These are phyloP conservation scores for Pissodes strobi DNA, from an alignment of 1,140 invertebrate genomes.

Conservation along the genomic window DNA sequence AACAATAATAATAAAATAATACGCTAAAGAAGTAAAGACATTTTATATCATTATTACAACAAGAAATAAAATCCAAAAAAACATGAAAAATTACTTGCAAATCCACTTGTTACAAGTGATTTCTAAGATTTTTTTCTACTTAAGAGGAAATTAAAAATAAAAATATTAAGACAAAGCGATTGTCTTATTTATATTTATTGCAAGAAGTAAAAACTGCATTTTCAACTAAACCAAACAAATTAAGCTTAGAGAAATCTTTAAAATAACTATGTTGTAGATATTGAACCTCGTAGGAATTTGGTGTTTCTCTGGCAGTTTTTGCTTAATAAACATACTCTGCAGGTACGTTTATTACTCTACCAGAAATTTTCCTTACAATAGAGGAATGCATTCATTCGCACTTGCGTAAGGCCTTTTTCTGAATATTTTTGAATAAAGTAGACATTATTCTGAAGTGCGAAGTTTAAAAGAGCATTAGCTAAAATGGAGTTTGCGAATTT, in stretches of 20 bases:
- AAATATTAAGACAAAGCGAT: too few species aligned
- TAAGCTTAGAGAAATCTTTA: conserved; percentile 21
- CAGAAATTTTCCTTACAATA: conserved; percentile 17
- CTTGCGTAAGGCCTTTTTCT: too few species aligned
- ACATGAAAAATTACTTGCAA: too few species aligned
- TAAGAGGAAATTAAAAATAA: too few species aligned
- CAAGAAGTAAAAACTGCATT: too few species aligned
- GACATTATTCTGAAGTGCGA: conserved; percentile 21
- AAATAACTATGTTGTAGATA: conserved; percentile 24
- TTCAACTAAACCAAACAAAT: conserved; percentile 10
- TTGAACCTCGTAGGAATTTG: conserved; percentile 19
- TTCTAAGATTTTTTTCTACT: too few species aligned
- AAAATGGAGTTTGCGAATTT: conserved; percentile 35
- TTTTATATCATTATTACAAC: too few species aligned
- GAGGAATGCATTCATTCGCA: conserved; percentile 13
- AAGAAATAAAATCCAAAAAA: too few species aligned
- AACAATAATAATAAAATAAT: too few species aligned
- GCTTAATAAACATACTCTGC: conserved; percentile 25
- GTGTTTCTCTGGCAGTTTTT: conserved; percentile 4
- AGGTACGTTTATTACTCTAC: conserved; percentile 24
- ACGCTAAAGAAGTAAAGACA: too few species aligned
- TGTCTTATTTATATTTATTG: too few species aligned
- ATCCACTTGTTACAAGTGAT: too few species aligned
- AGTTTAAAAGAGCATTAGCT: conserved; percentile 29
- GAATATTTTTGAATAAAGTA: conserved; percentile 29